Evolutionary conservation across 1,140 invertebrate species (phyloP).

Genomic region (Dysdera silvatica): DNA sequence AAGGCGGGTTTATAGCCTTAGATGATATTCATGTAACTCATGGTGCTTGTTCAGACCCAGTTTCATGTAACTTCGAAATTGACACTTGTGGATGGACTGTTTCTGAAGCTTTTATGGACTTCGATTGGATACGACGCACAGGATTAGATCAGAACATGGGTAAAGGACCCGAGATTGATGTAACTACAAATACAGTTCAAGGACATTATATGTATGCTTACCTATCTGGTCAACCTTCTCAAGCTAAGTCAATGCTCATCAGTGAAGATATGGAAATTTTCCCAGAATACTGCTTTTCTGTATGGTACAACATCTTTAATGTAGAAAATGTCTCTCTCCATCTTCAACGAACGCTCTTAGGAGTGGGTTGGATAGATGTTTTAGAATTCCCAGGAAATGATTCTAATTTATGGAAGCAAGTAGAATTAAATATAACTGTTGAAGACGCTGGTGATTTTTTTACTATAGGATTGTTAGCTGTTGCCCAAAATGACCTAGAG

Average conservation of each 20-base stretch:
- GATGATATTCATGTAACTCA: slow-evolving; percentile 30
- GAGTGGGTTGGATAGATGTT: slow-evolving; percentile 13
- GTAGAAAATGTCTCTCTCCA: slow-evolving; percentile 8
- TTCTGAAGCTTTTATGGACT: slow-evolving; percentile 9
- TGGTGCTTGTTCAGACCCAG: slow-evolving; percentile 24
- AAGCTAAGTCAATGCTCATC: slow-evolving; percentile 9
- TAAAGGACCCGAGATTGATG: slow-evolving; percentile 26
- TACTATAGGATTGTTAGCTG: slow-evolving; percentile 14
- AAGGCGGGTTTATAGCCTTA: slow-evolving; percentile 30
- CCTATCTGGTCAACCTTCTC: background rate
- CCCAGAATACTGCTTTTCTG: slow-evolving; percentile 11
- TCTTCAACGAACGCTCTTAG: slow-evolving; percentile 8
- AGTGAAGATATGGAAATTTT: slow-evolving; percentile 27
- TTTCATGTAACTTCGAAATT: slow-evolving; percentile 28
- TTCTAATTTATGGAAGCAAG: slow-evolving; percentile 12
- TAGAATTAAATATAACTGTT: slow-evolving; percentile 18
- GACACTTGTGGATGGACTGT: slow-evolving; percentile 31
- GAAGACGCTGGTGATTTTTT: slow-evolving; percentile 21
- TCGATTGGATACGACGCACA: slow-evolving; percentile 18
- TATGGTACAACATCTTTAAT: slow-evolving; percentile 26
- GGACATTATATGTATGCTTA: slow-evolving; percentile 33
- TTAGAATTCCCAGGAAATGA: slow-evolving; percentile 1
- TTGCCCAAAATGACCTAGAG: background rate
- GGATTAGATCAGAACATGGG: slow-evolving; percentile 15
- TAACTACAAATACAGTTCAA: slow-evolving; percentile 11